A percentile compares a stretch with the other conserved stretches of the same genome.
These are phyloP conservation scores for Podarcis muralis DNA, from an alignment of 2,113 vertebrate species.

Conservation along the genomic window DNA sequence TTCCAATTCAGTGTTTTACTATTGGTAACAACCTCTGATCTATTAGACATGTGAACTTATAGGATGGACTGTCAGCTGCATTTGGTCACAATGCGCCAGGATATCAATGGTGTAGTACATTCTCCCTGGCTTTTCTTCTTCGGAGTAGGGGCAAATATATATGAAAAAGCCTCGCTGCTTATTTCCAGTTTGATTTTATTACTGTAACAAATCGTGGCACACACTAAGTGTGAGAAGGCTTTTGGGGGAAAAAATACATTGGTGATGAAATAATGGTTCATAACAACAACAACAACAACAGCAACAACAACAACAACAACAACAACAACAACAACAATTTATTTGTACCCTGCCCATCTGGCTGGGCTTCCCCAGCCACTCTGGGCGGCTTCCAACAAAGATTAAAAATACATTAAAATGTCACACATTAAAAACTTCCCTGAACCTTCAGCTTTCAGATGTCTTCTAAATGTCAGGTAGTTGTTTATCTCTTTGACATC, in stretches of 20 bases:
- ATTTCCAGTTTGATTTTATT: slow-evolving; percentile 36
- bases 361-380: no score
- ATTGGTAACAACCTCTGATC: slow-evolving; percentile 20
- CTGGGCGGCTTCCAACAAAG: no score
- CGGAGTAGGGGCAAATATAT: neutral
- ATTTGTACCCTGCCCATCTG: no score
- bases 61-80: neutral
- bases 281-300: no score
- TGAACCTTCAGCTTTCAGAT: no score
- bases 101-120: neutral
- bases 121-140: neutral
- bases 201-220: slow-evolving; percentile 42
- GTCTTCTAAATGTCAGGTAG: no score
- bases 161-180: slow-evolving; percentile 5
- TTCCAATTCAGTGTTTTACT: slow-evolving; percentile 54
- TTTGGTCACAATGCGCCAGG: neutral
- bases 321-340: no score
- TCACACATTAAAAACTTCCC: no score
- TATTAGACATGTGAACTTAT: slow-evolving; percentile 44
- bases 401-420: no score
- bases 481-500: no score
- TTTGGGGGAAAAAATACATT: slow-evolving; percentile 47
- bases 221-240: slow-evolving; percentile 35
- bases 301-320: no score
- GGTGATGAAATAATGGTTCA: slow-evolving; percentile 32